A percentile compares a stretch with the other conserved stretches of the same genome.
Evolutionary conservation across 64 coral and sea anemone genomes (phyloP).

Genomic region (Hydrozoanthus tunicans): DNA sequence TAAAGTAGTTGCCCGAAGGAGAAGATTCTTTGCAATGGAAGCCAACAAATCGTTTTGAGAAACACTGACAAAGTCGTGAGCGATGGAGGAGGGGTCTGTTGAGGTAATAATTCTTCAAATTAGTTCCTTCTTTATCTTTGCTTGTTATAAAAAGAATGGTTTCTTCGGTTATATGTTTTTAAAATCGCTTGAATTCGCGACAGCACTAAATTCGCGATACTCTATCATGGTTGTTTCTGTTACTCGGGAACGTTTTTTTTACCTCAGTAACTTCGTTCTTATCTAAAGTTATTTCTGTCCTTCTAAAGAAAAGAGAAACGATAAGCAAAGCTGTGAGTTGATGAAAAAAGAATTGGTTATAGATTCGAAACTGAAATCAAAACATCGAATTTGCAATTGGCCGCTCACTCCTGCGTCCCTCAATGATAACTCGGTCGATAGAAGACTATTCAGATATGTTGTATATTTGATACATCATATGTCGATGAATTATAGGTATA

Average conservation of each 20-base stretch:
- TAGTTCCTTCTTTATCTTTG: not conserved
- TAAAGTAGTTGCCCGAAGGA: conserved; percentile 37
- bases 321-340: not conserved
- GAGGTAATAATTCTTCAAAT: conserved; percentile 1
- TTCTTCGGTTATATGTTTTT: not conserved
- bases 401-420: too few species aligned
- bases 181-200: not conserved
- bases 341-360: not conserved
- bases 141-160: not conserved
- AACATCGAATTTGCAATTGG: not conserved
- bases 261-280: not conserved
- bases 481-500: not conserved
- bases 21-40: not conserved
- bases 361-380: not conserved
- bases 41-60: not conserved
- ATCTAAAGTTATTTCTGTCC: not conserved
- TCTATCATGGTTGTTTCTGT: not conserved
- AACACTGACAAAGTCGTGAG: conserved; percentile 1
- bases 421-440: too few species aligned
- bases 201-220: not conserved
- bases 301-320: not conserved
- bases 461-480: too few species aligned
- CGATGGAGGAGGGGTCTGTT: conserved; percentile 55
- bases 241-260: not conserved
- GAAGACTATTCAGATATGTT: too few species aligned